Evolutionary conservation across 2,888 invertebrate species (phyloP).

Genomic region (Serripes groenlandicus): DNA sequence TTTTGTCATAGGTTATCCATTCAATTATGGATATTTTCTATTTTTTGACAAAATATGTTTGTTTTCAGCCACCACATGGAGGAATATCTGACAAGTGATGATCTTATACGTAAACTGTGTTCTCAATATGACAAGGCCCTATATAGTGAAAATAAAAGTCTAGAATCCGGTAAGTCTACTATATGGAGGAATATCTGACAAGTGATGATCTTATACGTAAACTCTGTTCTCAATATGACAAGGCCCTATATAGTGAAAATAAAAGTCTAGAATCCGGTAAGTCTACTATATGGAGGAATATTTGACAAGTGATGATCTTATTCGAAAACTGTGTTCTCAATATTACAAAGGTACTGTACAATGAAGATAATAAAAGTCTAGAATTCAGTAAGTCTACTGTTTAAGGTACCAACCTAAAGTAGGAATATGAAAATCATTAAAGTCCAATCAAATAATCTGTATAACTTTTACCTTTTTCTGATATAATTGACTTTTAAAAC

Average conservation of each 20-base stretch:
- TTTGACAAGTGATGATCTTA: slow-evolving; percentile 90
- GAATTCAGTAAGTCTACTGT: slow-evolving; percentile 37
- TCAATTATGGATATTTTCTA: no score
- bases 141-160: slow-evolving; percentile 56
- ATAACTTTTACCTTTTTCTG: no score
- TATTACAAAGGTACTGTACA: slow-evolving; percentile 81
- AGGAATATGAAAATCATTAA: no score
- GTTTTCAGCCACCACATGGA: slow-evolving; percentile 86
- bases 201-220: slow-evolving; percentile 93
- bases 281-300: slow-evolving; percentile 84
- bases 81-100: slow-evolving; percentile 89
- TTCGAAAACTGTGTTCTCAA: slow-evolving; percentile 92
- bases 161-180: slow-evolving; percentile 33
- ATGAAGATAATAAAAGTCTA: slow-evolving; percentile 49
- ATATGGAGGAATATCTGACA: slow-evolving; percentile 85
- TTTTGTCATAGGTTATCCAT: no score
- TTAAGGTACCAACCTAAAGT: no score
- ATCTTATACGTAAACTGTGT: slow-evolving; percentile 92
- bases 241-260: slow-evolving; percentile 61
- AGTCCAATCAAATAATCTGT: no score
- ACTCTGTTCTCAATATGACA: slow-evolving; percentile 90
- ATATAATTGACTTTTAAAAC: no score
- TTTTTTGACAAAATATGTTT: no score
- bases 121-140: slow-evolving; percentile 88
- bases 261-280: slow-evolving; percentile 38